A percentile compares a stretch with the other conserved stretches of the same genome.
These are phyloP conservation scores for Nicator chloris DNA, from an alignment of 2,113 vertebrate genomes.

Conservation along the genomic window DNA sequence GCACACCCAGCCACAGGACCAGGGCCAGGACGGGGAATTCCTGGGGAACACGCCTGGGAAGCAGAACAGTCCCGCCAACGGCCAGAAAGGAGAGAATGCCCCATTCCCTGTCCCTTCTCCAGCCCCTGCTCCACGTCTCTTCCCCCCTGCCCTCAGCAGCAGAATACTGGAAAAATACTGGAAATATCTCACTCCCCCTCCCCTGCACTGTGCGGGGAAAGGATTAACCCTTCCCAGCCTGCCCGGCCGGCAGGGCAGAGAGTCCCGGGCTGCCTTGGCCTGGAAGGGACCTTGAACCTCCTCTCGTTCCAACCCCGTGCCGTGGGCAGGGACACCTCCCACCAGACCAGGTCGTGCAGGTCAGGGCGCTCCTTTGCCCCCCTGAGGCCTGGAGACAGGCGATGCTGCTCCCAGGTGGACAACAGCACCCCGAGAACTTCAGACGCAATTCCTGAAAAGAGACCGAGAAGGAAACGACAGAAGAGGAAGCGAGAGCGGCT, in stretches of 20 bases:
- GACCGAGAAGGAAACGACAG: accelerated
- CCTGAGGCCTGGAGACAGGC: accelerated
- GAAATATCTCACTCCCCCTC: neutral
- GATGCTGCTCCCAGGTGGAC: accelerated
- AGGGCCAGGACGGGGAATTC: neutral
- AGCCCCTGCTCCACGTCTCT: neutral
- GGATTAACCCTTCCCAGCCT: neutral
- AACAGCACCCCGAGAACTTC: accelerated
- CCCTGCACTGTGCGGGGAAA: accelerated
- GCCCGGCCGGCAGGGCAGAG: neutral
- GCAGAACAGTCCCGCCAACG: accelerated
- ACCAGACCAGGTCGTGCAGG: neutral
- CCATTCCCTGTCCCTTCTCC: neutral
- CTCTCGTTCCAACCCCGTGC: neutral
- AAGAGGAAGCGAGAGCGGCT: accelerated
- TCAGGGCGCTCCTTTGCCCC: neutral
- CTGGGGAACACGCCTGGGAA: accelerated
- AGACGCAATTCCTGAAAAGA: neutral
- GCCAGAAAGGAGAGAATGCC: neutral
- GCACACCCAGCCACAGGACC: accelerated
- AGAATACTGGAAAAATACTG: neutral
- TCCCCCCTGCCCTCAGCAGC: neutral
- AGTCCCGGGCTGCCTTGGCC: neutral
- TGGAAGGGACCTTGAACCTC: neutral
- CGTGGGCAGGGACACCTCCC: neutral